Evolutionary conservation across 2,797 vertebrate species (phyloP), one percentile per base, ranked within the genome.

Genomic region (Semotilus atromaculatus): DNA sequence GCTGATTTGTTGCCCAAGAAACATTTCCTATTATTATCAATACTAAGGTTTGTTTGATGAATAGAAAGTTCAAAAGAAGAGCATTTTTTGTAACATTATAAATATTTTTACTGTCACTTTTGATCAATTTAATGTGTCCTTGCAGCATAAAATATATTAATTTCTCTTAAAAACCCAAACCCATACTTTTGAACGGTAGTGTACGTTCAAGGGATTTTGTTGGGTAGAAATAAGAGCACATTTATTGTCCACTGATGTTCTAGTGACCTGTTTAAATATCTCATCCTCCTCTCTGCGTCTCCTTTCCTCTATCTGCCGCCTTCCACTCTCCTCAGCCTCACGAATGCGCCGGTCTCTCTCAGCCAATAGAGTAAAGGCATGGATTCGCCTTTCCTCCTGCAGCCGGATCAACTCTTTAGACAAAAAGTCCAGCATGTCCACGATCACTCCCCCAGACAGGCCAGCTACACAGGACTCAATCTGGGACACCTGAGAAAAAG

Each of bases 241-340:
- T 79, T 21, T 19, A 53, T n/a, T 36, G 31, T 81, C 48, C 1
- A 45, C 4, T 11, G 8, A 81, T 73, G 4, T 60, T 60, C 7
- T 66, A n/a, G 23, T 38, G 6, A 92, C 98, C 95, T 99, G 95
- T 95, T 88, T 96, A 91, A 99, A 99, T 89, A 98, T 94, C 87
- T 97, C 93, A 31, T 99, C 97, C 62, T 97, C 96, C 78, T 98
- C 96, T 60, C 85, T 92, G 29, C 96, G 94, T 53, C 90, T 92
- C 26, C 90, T 92, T 88, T 97, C 96, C 85, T 99, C 98, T 88
- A 93, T 87, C 90, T 99, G 97, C 67, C 98, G 96, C 45, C 92
- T 92, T 0, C 98, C 97, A 0, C 97, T 97, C 94, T 99, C 98
- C 86, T 98, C 96, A 0, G 98, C 98, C 86, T 99, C 98, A 2